Conservation (phyloP, 2,113 vertebrate genomes). For the Neodontobutis hainanensis region DNA sequence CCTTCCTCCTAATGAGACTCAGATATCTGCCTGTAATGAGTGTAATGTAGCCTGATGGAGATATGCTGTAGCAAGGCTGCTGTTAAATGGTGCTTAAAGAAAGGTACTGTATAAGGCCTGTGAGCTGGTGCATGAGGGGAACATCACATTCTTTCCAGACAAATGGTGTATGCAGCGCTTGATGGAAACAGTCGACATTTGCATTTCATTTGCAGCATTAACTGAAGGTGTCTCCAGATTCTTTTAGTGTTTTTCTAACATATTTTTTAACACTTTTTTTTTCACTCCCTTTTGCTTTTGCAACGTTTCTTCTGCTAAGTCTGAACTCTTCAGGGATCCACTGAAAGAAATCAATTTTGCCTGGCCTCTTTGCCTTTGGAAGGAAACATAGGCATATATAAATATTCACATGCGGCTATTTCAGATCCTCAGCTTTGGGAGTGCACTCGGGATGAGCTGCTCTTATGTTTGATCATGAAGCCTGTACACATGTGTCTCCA, state of each 20-base stretch:
- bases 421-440: slow-evolving; percentile 72
- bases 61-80: slow-evolving; percentile 25
- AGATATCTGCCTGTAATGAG: slow-evolving; percentile 49
- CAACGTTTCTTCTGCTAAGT: slow-evolving; percentile 57
- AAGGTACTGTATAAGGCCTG: slow-evolving; percentile 22
- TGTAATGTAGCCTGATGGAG: slow-evolving; percentile 52
- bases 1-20: slow-evolving; percentile 49
- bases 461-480: slow-evolving; percentile 66
- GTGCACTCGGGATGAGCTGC: slow-evolving; percentile 62
- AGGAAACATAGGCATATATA: slow-evolving; percentile 68
- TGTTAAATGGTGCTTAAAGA: slow-evolving; percentile 51
- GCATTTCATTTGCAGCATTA: slow-evolving; percentile 5
- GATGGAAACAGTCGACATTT: slow-evolving; percentile 23
- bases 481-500: slow-evolving; percentile 57
- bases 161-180: slow-evolving; percentile 20
- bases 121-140: slow-evolving; percentile 38
- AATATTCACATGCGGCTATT: slow-evolving; percentile 76
- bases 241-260: slow-evolving; percentile 32
- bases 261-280: slow-evolving; percentile 29
- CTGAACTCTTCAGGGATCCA: slow-evolving; percentile 62
- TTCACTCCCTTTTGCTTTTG: slow-evolving; percentile 28
- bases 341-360: slow-evolving; percentile 72
- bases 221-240: slow-evolving; percentile 12
- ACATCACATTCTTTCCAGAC: not conserved
- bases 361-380: slow-evolving; percentile 69